These are phyloP conservation scores for Geothlypis trichas DNA, from an alignment of 2,113 vertebrate genomes.

Conservation along the genomic window DNA sequence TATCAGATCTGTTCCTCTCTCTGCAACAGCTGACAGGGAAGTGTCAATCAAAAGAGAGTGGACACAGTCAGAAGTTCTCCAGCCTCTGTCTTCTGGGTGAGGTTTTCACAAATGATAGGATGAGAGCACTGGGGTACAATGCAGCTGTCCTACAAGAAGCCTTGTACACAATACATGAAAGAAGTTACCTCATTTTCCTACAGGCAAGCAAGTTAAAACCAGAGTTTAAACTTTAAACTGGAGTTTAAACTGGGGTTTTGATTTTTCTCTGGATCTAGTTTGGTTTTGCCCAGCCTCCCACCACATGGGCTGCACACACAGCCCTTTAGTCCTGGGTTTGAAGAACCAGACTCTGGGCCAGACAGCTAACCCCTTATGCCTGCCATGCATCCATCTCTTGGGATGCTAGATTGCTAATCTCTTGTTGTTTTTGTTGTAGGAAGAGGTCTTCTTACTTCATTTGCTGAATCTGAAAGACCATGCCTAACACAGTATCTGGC, in stretches of 20 bases:
- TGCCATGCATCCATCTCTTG: rapidly evolving
- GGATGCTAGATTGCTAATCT: background rate
- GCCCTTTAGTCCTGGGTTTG: background rate
- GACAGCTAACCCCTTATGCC: background rate
- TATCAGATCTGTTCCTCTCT: background rate
- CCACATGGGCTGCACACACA: background rate
- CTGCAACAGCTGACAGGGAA: background rate
- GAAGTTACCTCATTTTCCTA: background rate
- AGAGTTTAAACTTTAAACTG: too few species aligned
- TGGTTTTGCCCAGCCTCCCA: background rate
- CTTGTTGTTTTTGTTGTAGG: background rate
- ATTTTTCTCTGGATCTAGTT: background rate
- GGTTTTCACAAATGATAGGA: background rate
- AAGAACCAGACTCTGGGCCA: background rate
- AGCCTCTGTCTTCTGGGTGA: background rate
- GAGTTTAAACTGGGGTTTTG: rapidly evolving
- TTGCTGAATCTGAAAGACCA: background rate
- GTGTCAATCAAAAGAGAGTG: background rate
- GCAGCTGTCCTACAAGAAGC: background rate
- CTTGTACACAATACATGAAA: background rate
- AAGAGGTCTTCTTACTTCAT: background rate
- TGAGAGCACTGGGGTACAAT: background rate
- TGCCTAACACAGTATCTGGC: background rate
- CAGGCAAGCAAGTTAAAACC: background rate
- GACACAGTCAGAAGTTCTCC: background rate